Evolutionary conservation across 2,888 invertebrate species (phyloP), one percentile per base, ranked within the genome.

Genomic region (Venustoraphidia nigricollis): DNA sequence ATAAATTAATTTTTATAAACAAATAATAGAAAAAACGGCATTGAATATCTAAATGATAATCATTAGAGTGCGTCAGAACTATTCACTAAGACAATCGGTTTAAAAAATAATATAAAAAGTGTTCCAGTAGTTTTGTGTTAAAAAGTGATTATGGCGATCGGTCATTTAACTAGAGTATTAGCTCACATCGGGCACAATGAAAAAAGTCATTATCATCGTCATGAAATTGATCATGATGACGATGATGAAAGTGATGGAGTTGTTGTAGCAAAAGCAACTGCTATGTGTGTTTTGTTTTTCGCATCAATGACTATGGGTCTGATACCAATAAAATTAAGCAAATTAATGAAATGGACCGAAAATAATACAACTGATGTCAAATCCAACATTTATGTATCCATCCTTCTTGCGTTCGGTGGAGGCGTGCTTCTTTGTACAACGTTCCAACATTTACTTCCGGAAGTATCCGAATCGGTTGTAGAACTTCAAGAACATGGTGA

Each of bases 351-450:
- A 36, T 80, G 81, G 79, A 62, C 75, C 46, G 27, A 27, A 27
- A 27, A 27, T 27, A 60, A 69, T 0, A 59, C 66, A 2, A 66
- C 68, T 10, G 69, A 72, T 14, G 70, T 72, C 1, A 69, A 70
- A 44, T 66, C 66, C 51, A 64, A 72, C 36, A 66, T 75, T 59
- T 69, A 68, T 55, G 63, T 67, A 5, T 75, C 73, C 9, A 73
- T 80, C 13, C 64, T 86, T 27, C 67, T 89, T 17, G 81, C 84
- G n/a, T 82, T 88, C 54, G 89, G 88, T 11, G 89, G 88, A n/a
- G 89, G 89, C 9, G 88, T 89, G 1, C 67, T 90, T 13, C 66
- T 90, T 38, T 80, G 82, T 52, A 89, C 89, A 3, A 87, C 87
- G 5, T 87, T 90, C 60, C 65, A 87, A 54, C 89, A 90, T 59